phyloP scores from a whole-genome alignment of 92 coral and sea anemone genomes.

The Isaurus tuberculatus region DNA sequence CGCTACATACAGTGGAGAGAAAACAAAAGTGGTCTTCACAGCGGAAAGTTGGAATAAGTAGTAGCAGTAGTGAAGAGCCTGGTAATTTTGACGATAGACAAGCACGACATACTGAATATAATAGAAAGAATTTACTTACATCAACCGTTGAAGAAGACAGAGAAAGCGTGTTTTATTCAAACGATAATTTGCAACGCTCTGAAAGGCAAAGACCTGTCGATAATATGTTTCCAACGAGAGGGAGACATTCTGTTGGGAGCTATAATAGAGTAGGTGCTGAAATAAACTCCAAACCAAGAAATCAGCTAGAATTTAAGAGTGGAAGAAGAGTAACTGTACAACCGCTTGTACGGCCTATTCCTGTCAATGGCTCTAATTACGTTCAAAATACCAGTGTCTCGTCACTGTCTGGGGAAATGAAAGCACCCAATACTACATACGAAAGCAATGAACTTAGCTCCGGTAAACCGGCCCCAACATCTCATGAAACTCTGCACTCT shows the following conservation, averaged over 20 bases:
- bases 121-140: background rate
- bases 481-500: background rate
- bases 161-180: background rate
- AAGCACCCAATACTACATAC: background rate
- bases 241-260: slow-evolving; percentile 37
- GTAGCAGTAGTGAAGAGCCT: background rate
- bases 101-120: background rate
- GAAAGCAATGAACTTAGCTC: background rate
- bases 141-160: slow-evolving; percentile 2
- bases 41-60: slow-evolving; percentile 12
- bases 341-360: background rate
- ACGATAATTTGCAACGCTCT: background rate
- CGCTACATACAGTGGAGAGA: slow-evolving; percentile 8
- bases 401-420: background rate
- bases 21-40: background rate
- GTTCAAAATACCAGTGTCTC: background rate
- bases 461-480: background rate
- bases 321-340: slow-evolving; percentile 14
- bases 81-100: background rate
- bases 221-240: background rate
- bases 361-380: background rate
- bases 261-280: background rate
- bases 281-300: background rate
- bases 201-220: background rate
- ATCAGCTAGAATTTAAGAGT: background rate